Evolutionary conservation across 2,888 invertebrate species (phyloP).

Genomic region (Argyresthia albistria): DNA sequence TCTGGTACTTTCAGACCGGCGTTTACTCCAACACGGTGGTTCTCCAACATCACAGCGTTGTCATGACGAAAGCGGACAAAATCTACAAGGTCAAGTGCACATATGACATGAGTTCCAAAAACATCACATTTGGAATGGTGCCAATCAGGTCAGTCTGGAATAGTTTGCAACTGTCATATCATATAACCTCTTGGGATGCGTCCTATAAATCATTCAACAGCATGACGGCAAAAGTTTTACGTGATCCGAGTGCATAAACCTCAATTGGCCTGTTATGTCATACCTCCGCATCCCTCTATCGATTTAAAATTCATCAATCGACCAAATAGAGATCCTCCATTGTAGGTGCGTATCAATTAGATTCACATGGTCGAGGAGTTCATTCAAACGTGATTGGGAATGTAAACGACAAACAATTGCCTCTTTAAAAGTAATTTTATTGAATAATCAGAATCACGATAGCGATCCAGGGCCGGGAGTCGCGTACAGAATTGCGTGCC

Average conservation of each 20-base stretch:
- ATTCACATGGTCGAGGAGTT: constrained; percentile 26
- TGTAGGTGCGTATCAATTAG: constrained; percentile 42
- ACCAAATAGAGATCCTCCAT: constrained; percentile 33
- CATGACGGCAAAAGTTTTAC: constrained; percentile 22
- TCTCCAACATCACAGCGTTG: constrained; percentile 94
- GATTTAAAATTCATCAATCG: constrained; percentile 33
- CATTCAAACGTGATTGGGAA: constrained; percentile 31
- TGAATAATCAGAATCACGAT: constrained; percentile 23
- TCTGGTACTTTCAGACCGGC: constrained; percentile 78
- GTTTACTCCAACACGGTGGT: constrained; percentile 96
- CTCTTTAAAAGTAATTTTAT: constrained; percentile 23
- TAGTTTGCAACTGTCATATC: not conserved
- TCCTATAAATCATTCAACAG: not conserved
- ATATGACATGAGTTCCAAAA: constrained; percentile 96
- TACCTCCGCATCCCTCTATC: constrained; percentile 22
- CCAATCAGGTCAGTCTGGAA: constrained; percentile 81
- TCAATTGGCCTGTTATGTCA: constrained; percentile 29
- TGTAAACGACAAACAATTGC: constrained; percentile 16
- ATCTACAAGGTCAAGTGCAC: constrained; percentile 97
- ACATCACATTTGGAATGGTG: constrained; percentile 98
- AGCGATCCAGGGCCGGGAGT: no score
- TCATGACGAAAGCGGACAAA: constrained; percentile 97
- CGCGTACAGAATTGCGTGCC: no score
- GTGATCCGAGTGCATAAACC: constrained; percentile 35
- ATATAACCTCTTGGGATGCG: not conserved